Base-by-base conservation (phyloP, 2,888 invertebrate genomes). In the Campaea margaritaria region DNA sequence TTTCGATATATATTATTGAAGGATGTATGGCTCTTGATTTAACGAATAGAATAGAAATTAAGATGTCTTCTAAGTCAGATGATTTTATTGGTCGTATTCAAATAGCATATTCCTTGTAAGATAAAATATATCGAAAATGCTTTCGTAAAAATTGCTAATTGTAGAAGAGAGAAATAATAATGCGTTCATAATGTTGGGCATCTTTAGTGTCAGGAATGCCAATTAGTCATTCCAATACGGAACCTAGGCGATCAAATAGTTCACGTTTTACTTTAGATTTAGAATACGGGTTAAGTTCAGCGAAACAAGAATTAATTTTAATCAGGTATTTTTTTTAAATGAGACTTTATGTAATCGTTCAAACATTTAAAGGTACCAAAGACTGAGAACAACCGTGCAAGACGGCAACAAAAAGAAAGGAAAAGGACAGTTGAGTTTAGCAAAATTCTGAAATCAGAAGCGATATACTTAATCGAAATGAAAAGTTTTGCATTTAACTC, bases 151-250 rank as follows among this genome's bases (percentile, higher is more conserved):
- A 27, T 71, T 72, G 38, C 57, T 69, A 0, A 74, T 55, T 0
- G 72, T 72, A 0, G 71, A 67, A 0, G 73, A 27, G 7, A 27
- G 4, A 7, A 27, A 5, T 7, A 8, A 76, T 76, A 49, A 74
- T 75, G 45, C 74, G 60, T 10, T 74, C 67, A 16, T 75, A 75
- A 5, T 56, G 54, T 60, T 70, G 62, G 0, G 75, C 72, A 45
- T 75, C 71, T 58, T 67, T 70, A 0, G 76, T 70, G 42, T 77
- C 74, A 0, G 75, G 74, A 15, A 75, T 76, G 14, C 73, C 73
- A 27, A 27, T 27, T 2, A 27, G 27, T 7, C 27, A 27, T 27
- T 27, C 7, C 7, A 27, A 27, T 27, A 27, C 27, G 11, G 71
- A 64, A 42, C 76, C 67, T 12, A 76, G 39, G 9, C 69, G 75